Base-by-base conservation (phyloP, 2,888 invertebrate species). In the Blera fallax region DNA sequence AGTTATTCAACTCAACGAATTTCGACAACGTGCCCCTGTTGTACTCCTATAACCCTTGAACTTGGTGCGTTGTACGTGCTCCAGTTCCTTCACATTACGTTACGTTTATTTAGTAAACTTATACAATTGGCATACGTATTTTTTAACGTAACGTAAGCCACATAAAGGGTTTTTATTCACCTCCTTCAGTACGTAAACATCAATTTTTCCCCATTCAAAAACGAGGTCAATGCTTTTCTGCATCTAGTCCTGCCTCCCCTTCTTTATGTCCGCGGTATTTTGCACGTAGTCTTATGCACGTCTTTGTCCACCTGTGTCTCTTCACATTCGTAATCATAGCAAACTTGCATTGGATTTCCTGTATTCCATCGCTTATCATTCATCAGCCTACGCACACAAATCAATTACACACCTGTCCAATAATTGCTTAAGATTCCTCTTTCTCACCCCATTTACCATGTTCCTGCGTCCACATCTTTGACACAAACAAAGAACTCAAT, bases 401-500 rank as follows among this genome's bases (percentile, higher is more conserved):
- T 79, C 79, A 84, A 84, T 74, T 80, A 67, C 70, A 65, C 84
- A 85, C 84, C 84, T 85, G 84, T 76, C 52, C 62, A 65, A 65
- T 72, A 65, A 56, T 76, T 73, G 79, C 73, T 64, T 58, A 74
- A 74, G 64, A 74, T 64, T 58, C 56, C 65, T 34, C 78, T 27
- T 72, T 70, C 60, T 52, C 60, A 72, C 32, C 50, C 50, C 34
- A 60, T 54, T 14, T 34, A n/a, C 2, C 16, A 8, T 45, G 27
- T 16, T 3, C 40, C 10, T n/a, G n/a, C 5, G 5, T 58, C 43
- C 32, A 48, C 52, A 64, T 64, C 62, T 58, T 11, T 40, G 62
- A 43, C 45, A 64, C 52, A 79, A 79, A 80, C 80, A 84, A 79
- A 79, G 79, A 80, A 74, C 82, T 78, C 58, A 80, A 73, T 67